A percentile compares a stretch with the other conserved stretches of the same genome.
phyloP scores from a whole-genome alignment of 1,140 invertebrate species.

The Amyelois transitella region DNA sequence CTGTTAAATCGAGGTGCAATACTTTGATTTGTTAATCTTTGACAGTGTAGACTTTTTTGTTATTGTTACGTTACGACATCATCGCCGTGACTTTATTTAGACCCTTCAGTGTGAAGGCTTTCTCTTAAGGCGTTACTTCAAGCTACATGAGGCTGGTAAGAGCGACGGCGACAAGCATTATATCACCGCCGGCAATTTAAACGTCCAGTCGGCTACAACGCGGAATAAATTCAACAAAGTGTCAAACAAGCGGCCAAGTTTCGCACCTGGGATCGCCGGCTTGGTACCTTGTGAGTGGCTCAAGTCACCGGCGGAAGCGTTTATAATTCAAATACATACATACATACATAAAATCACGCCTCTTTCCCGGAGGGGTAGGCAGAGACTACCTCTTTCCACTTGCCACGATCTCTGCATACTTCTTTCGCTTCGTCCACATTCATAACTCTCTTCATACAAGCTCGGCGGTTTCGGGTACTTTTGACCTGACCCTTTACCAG shows the following conservation, averaged over 20 bases:
- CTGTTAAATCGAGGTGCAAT: too few relatives aligned
- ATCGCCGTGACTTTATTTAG: not conserved
- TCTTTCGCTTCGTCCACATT: too few relatives aligned
- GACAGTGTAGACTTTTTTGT: too few relatives aligned
- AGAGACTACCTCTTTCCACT: too few relatives aligned
- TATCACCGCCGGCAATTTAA: slow-evolving; percentile 27
- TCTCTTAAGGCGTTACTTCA: not conserved
- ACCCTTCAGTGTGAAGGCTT: not conserved
- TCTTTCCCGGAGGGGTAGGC: too few relatives aligned
- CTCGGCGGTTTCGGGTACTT: too few relatives aligned
- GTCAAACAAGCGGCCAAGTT: slow-evolving; percentile 33
- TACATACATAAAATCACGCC: too few relatives aligned
- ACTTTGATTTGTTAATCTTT: too few relatives aligned
- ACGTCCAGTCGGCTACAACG: slow-evolving; percentile 19
- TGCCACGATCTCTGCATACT: too few relatives aligned
- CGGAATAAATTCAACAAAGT: slow-evolving; percentile 34
- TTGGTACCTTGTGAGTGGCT: not conserved
- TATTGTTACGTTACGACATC: not conserved
- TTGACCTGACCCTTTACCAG: too few relatives aligned
- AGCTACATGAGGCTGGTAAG: not conserved
- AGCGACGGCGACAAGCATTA: slow-evolving; percentile 11
- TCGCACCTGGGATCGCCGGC: slow-evolving; percentile 24
- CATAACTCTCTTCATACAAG: too few relatives aligned
- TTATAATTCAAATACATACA: too few relatives aligned
- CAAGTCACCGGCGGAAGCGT: not conserved